A percentile compares a stretch with the other conserved stretches of the same genome.
phyloP scores from a whole-genome alignment of 2,888 invertebrate genomes.

The Doris montereyensis region DNA sequence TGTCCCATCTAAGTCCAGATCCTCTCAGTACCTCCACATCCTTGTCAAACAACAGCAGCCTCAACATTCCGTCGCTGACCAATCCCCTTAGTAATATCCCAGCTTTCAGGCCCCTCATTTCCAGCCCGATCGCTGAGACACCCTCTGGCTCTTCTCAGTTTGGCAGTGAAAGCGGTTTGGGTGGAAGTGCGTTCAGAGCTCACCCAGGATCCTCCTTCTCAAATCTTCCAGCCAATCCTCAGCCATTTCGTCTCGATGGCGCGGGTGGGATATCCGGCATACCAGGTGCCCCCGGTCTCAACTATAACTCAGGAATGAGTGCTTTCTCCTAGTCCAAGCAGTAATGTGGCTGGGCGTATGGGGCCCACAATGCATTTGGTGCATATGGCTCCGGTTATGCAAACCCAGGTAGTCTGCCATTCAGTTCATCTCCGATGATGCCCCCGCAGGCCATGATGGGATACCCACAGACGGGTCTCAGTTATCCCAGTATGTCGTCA shows the following conservation, averaged over 20 bases:
- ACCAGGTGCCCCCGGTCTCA: constrained; percentile 23
- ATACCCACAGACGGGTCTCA: constrained; percentile 33
- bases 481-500: constrained; percentile 38
- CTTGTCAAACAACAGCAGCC: background rate
- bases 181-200: constrained; percentile 40
- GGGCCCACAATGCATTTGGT: constrained; percentile 26
- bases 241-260: constrained; percentile 35
- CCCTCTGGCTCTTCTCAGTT: background rate
- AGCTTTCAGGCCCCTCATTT: background rate
- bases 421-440: constrained; percentile 21
- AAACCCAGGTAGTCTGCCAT: constrained; percentile 4
- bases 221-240: constrained; percentile 26
- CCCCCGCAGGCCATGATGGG: constrained; percentile 42
- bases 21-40: background rate
- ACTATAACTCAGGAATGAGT: constrained; percentile 39
- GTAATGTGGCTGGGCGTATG: constrained; percentile 18
- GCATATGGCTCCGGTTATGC: constrained; percentile 29
- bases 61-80: constrained; percentile 1
- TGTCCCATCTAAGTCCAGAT: background rate
- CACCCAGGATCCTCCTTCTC: constrained; percentile 31
- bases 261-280: constrained; percentile 21
- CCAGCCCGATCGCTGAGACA: background rate
- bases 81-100: too few relatives aligned
- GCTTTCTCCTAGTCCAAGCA: constrained; percentile 29
- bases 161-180: constrained; percentile 27